Conservation (phyloP, 92 coral and sea anemone genomes). For the Heteractis magnifica region DNA sequence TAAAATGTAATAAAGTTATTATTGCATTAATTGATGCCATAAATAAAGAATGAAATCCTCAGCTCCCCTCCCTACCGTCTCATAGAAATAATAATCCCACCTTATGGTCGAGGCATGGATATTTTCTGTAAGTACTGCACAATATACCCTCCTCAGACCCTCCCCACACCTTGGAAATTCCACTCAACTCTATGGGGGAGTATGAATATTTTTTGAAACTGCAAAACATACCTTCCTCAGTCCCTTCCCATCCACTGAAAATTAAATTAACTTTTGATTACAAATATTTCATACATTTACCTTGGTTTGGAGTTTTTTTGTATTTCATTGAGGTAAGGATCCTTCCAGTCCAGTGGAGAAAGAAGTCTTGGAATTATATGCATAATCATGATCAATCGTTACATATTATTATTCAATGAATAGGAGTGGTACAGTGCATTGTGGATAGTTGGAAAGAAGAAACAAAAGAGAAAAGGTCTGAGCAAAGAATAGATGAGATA, state of each 20-base stretch:
- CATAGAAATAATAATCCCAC: too few species aligned
- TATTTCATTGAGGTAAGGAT: constrained; percentile 23
- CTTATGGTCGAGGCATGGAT: too few species aligned
- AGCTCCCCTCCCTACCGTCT: too few species aligned
- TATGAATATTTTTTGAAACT: too few species aligned
- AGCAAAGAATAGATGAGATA: background rate
- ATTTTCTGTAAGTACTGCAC: too few species aligned
- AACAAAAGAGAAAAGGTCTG: background rate
- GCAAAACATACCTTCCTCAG: too few species aligned
- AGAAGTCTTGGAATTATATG: background rate
- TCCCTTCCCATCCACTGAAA: too few species aligned
- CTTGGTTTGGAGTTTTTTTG: background rate
- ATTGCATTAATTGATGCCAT: background rate
- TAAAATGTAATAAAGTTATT: background rate
- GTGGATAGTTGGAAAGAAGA: background rate
- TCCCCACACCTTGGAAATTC: too few species aligned
- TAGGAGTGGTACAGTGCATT: background rate
- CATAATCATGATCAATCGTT: background rate
- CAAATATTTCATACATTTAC: background rate
- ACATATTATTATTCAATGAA: background rate
- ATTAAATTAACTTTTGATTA: too few species aligned
- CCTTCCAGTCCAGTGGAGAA: constrained; percentile 23
- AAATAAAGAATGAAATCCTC: too few species aligned
- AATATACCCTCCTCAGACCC: too few species aligned
- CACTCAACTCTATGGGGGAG: too few species aligned